Evolutionary conservation across 1,140 invertebrate genomes (phyloP).

Genomic region (Euglossa dilemma): DNA sequence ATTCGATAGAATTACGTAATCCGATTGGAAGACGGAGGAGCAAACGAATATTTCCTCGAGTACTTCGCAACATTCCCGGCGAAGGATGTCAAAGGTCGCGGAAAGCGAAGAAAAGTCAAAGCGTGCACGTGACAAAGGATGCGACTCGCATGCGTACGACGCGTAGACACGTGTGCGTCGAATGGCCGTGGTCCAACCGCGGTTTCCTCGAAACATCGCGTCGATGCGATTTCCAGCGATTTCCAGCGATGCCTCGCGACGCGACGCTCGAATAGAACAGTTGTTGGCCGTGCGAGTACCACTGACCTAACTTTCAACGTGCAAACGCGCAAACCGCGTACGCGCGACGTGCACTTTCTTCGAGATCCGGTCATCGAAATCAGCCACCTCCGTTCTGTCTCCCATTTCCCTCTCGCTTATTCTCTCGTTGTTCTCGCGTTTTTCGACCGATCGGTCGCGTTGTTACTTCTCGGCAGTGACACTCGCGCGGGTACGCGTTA

Average conservation of each 20-base stretch:
- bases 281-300: neutral
- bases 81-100: neutral
- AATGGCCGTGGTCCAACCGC: neutral
- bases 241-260: too few species aligned
- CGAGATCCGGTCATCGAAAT: constrained; percentile 46
- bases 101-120: neutral
- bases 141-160: too few species aligned
- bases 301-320: neutral
- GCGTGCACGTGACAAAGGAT: neutral
- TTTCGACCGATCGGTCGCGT: neutral
- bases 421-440: constrained; percentile 8
- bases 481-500: too few species aligned
- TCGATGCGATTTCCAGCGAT: neutral
- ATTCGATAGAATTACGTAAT: neutral
- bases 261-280: neutral
- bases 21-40: neutral
- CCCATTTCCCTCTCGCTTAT: constrained; percentile 40
- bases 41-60: constrained; percentile 1
- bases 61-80: neutral
- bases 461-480: too few species aligned
- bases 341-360: constrained; percentile 48
- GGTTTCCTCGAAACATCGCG: neutral
- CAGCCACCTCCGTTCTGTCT: neutral
- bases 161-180: neutral
- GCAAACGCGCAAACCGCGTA: neutral